Evolutionary conservation across 1,140 invertebrate genomes (phyloP), one percentile per base, ranked within the genome.

Genomic region (Drosophila equinoxialis): DNA sequence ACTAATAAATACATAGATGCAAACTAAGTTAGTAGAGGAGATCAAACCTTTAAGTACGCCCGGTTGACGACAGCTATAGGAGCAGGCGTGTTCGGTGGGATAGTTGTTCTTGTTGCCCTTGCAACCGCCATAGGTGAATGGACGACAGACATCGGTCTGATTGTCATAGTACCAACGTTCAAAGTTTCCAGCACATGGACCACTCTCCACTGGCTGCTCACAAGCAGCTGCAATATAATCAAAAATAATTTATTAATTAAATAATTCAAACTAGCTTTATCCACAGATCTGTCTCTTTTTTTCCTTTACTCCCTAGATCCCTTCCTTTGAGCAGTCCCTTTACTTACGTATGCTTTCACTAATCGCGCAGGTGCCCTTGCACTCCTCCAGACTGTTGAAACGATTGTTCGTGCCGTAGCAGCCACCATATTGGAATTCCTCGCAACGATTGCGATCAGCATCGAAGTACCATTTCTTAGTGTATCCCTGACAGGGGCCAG

Each of bases 361-460:
- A 41, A 94, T 93, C 23, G 95, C 94, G 80, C 98, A 99, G 14
- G 94, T 94, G 60, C 94, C 90, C 83, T 97, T 94, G 90, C 98
- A 99, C 62, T 97, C 95, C 79, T 98, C 96, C 65, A 95, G 93
- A 0, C 94, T 96, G 58, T 96, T 94, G 91, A 98, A 99, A 72
- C 96, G 95, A 91, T 99, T 98, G 69, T 95, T 95, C 90, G 98
- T 99, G 45, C 98, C 98, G 68, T 97, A 94, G 91, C 97, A 98
- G 2, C 97, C 97, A 6, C 96, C 95, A 79, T 96, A 97, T 33
- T 95, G 94, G 84, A 97, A 97, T 81, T 96, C 96, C 6, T 94
- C 94, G 82, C 97, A 98, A 6, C 95, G 94, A 83, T 96, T 95
- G 26, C 95, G 93, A 0, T 94, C 94, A 0, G 92, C 89, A 82